Evolutionary conservation across 92 coral and sea anemone species (phyloP).

Genomic region (Palythoa heliodiscus): DNA sequence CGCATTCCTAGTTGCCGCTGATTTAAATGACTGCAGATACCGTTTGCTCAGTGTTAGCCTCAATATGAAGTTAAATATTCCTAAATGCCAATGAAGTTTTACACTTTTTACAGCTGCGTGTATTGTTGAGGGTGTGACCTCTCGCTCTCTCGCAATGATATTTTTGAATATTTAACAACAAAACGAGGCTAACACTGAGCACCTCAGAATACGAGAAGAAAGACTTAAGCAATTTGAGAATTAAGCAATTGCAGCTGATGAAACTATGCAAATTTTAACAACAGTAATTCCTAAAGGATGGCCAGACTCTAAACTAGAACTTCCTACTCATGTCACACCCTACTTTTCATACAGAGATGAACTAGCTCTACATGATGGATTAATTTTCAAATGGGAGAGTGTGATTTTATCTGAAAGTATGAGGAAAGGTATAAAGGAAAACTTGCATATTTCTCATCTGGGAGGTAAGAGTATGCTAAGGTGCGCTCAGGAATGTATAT

Average conservation of each 20-base stretch:
- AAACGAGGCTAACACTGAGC: too few species aligned
- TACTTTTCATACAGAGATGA: conserved; percentile 39
- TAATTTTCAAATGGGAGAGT: conserved; percentile 38
- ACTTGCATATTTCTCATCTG: conserved; percentile 25
- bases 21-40: too few species aligned
- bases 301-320: conserved; percentile 18
- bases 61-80: too few species aligned
- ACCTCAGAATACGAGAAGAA: conserved; percentile 30
- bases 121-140: too few species aligned
- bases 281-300: conserved; percentile 29
- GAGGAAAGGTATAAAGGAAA: conserved; percentile 22
- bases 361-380: conserved; percentile 13
- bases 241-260: conserved; percentile 33
- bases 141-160: too few species aligned
- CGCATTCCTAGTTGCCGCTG: too few species aligned
- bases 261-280: conserved; percentile 4
- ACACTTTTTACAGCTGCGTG: too few species aligned
- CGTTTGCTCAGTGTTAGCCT: too few species aligned
- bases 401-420: conserved; percentile 33
- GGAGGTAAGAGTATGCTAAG: conserved; percentile 27
- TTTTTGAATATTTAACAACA: too few species aligned
- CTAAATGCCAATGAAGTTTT: too few species aligned
- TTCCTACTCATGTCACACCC: conserved; percentile 13
- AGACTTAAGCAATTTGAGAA: conserved; percentile 17
- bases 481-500: conserved; percentile 11